Evolutionary conservation across 2,888 invertebrate genomes (phyloP).

Genomic region (Trissoscelio sp.): DNA sequence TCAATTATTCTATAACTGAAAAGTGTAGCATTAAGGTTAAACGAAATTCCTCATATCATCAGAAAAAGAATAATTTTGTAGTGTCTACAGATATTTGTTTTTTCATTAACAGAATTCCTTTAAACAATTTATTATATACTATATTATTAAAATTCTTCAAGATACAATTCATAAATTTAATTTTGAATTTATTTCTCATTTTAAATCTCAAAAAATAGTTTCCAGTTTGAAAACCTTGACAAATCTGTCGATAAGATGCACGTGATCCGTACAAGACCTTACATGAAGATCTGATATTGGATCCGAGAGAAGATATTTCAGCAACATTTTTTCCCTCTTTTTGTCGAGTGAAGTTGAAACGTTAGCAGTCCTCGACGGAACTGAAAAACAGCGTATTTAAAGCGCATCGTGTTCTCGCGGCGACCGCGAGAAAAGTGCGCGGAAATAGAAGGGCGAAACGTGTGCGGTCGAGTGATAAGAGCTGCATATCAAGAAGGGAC

Average conservation of each 20-base stretch:
- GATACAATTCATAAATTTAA: too few relatives aligned
- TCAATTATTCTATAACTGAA: too few relatives aligned
- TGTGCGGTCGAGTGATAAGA: constrained; percentile 57
- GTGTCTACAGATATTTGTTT: too few relatives aligned
- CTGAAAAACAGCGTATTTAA: constrained; percentile 63
- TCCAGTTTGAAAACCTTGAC: too few relatives aligned
- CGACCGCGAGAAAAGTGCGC: constrained; percentile 44
- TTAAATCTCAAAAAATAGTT: too few relatives aligned
- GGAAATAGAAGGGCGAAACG: constrained; percentile 53
- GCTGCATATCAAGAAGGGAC: constrained; percentile 62
- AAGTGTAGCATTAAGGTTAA: too few relatives aligned
- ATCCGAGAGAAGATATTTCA: constrained; percentile 2
- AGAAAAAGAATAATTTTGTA: too few relatives aligned
- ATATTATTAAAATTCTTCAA: too few relatives aligned
- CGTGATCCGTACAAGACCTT: neutral
- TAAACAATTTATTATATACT: too few relatives aligned
- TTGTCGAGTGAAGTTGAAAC: constrained; percentile 21
- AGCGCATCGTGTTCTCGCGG: constrained; percentile 48
- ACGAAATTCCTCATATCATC: too few relatives aligned
- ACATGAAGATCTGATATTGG: constrained; percentile 13
- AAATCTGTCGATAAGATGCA: neutral
- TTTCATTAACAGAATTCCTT: too few relatives aligned
- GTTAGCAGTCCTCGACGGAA: constrained; percentile 39
- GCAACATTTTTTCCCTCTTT: constrained; percentile 1
- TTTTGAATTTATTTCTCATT: too few relatives aligned